Evolutionary conservation across 2,888 invertebrate genomes (phyloP).

Genomic region (Phania funesta): DNA sequence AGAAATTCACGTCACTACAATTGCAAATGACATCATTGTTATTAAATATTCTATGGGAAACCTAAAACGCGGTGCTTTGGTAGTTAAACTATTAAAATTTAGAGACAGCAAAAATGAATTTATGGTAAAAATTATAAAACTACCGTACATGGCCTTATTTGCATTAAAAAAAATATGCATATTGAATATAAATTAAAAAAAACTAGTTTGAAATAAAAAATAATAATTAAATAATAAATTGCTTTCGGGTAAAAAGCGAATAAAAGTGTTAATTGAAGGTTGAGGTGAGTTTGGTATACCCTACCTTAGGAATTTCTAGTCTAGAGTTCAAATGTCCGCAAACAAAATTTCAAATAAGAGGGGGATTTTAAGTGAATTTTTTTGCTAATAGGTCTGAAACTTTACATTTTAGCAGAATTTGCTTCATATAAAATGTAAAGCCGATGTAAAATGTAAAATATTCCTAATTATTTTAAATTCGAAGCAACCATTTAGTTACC

Average conservation of each 20-base stretch:
- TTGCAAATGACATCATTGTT: no score
- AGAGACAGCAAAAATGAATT: background rate
- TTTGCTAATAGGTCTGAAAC: no score
- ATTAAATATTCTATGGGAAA: background rate
- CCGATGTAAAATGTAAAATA: no score
- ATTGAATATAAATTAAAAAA: constrained; percentile 25
- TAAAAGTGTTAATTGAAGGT: background rate
- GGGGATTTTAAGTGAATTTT: no score
- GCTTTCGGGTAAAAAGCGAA: background rate
- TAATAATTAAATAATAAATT: background rate
- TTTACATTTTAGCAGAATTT: no score
- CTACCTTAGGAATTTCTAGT: background rate
- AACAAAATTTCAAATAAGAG: no score
- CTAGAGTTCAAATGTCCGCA: no score
- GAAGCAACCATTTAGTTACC: no score
- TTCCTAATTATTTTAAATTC: no score
- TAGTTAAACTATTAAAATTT: background rate
- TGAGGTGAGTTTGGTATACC: background rate
- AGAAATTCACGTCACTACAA: no score
- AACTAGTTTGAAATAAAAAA: background rate
- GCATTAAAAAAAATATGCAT: constrained; percentile 17
- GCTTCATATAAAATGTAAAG: no score
- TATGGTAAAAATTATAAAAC: background rate
- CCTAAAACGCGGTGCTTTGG: no score
- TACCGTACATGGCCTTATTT: constrained; percentile 30